Conservation (phyloP, 2,888 invertebrate species). For the Cheilosia impressa region DNA sequence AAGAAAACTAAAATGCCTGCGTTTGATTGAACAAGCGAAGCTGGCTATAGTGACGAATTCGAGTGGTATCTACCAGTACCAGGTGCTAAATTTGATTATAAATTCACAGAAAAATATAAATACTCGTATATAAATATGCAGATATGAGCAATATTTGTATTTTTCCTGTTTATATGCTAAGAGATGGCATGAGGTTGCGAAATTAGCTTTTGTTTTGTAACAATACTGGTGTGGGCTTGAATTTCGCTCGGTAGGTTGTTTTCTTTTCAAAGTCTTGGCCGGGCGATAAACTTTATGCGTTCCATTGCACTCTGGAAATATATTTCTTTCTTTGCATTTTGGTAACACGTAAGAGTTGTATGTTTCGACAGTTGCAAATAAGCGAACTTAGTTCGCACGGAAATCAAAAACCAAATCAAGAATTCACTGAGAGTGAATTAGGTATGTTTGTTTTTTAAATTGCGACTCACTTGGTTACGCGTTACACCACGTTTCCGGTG, state of each 20-base stretch:
- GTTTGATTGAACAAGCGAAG: neutral
- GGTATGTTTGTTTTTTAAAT: too few relatives aligned
- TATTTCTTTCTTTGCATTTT: too few relatives aligned
- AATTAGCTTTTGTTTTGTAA: neutral
- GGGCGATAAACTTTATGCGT: too few relatives aligned
- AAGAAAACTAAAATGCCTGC: neutral
- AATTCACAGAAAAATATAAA: conserved; percentile 4
- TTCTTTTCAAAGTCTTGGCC: neutral
- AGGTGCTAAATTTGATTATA: conserved; percentile 40
- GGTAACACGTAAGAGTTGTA: too few relatives aligned
- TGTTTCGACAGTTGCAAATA: too few relatives aligned
- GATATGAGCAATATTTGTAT: neutral
- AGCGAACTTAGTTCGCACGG: too few relatives aligned
- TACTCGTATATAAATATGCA: conserved; percentile 1
- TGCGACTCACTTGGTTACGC: too few relatives aligned
- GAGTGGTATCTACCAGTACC: conserved; percentile 57
- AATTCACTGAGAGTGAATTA: too few relatives aligned
- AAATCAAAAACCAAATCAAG: too few relatives aligned
- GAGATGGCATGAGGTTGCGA: conserved; percentile 21
- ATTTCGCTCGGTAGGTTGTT: neutral
- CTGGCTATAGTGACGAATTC: conserved; percentile 11
- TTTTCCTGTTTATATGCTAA: conserved; percentile 19
- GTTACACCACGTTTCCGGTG: too few relatives aligned
- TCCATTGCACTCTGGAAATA: too few relatives aligned
- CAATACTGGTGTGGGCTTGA: neutral